Base-by-base conservation (phyloP, 2,113 vertebrate species). In the Pterocles orientalis region DNA sequence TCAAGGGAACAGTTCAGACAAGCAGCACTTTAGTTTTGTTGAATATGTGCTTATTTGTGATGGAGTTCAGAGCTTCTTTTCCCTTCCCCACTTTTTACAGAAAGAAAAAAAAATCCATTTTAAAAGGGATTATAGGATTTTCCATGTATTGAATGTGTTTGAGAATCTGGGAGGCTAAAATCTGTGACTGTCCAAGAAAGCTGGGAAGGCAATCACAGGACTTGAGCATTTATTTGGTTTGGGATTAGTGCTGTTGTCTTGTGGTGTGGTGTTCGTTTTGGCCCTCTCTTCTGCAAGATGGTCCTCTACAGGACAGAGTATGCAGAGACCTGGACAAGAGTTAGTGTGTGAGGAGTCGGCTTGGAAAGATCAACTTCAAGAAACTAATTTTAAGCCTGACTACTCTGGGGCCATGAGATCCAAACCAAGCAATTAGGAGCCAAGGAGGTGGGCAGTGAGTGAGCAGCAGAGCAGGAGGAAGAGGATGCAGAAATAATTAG, bases 341-440 rank as follows among this genome's bases (percentile, higher is more conserved):
- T 66, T 73, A 5, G 24, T 11, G 5, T 36, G 16, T 33, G 13
- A 78, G 29, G 48, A 76, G 24, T 8, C 47, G 43, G 25, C 39
- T 84, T 82, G 57, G 26, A 20, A 82, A 82, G 10, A 82, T 68
- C 15, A 58, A 13, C 12, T 61, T 70, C 6, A n/a, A 34, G 29
- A 26, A 71, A n/a, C 19, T 39, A 9, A 53, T 91, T 79, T 93
- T 68, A 72, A 69, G 39, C 33, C 26, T 51, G 18, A 23, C 20
- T 39, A 1, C 24, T 39, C 7, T 1, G 2, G 5, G 64, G 11
- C 58, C 1, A 1, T 36, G 43, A 78, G 56, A 51, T 66, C 21
- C 62, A 54, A 57, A 66, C 3, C 13, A 65, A 64, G 45, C 18
- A 31, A 39, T 58, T 36, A 24, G 26, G 39, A 86, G 23, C 23